Evolutionary conservation across 2,113 vertebrate genomes (phyloP).

Genomic region (Pycnonotus jocosus): DNA sequence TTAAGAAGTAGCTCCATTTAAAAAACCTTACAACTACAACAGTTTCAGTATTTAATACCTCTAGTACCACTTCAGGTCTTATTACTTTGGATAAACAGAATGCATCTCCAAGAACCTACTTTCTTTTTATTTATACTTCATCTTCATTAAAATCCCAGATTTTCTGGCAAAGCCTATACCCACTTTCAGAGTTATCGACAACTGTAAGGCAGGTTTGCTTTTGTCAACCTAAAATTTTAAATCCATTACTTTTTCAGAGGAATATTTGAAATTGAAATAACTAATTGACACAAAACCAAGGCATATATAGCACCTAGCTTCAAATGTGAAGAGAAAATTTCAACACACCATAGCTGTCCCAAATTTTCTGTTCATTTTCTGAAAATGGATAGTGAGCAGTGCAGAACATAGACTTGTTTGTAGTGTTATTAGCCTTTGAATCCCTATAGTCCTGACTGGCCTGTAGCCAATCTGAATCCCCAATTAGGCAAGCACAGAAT

Average conservation of each 20-base stretch:
- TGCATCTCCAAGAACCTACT: not conserved
- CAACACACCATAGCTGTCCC: not conserved
- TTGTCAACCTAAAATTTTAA: not conserved
- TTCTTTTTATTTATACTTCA: not conserved
- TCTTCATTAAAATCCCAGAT: not conserved
- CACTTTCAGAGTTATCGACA: not conserved
- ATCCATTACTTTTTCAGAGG: not conserved
- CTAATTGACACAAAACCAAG: not conserved
- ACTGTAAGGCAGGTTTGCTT: not conserved
- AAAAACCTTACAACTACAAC: not conserved
- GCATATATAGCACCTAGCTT: not conserved
- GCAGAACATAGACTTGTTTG: conserved; percentile 18
- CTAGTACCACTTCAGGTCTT: not conserved
- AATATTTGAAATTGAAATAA: not conserved
- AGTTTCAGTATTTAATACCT: not conserved
- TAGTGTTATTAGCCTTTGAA: conserved; percentile 8
- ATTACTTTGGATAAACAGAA: not conserved
- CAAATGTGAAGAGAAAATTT: not conserved
- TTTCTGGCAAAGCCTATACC: not conserved
- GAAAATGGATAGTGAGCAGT: not conserved
- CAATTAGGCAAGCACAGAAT: conserved; percentile 51
- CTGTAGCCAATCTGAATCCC: conserved; percentile 9
- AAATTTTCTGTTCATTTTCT: conserved; percentile 1
- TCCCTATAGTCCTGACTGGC: conserved; percentile 24
- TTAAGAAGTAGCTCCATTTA: not conserved